Base-by-base conservation (phyloP, 2,113 vertebrate genomes). In the Lasiurus borealis region DNA sequence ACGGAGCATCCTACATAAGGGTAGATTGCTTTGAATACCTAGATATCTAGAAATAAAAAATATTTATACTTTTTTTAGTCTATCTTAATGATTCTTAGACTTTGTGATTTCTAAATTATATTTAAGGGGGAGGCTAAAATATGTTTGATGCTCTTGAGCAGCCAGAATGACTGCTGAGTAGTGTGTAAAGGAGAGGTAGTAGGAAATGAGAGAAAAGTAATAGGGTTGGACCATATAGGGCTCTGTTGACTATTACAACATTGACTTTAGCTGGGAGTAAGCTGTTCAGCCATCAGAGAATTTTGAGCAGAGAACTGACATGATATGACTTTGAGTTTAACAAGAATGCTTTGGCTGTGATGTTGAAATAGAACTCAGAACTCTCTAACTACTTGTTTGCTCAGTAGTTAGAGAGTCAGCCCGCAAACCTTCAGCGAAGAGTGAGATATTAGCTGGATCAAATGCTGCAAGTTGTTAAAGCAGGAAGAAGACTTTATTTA, bases 301-400 rank as follows among this genome's bases (percentile, higher is more conserved):
- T 87, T 87, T 76, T 77, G 11, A 76, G 68, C 27, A 72, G 50
- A 77, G 19, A n/a, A 66, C 14, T 91, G n/a, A 69, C n/a, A 44
- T 83, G 50, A 89, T 96, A 27, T 88, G 57, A 88, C 48, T 75
- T 91, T 91, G 36, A 90, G 8, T 83, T 57, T 88, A 84, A 68
- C 15, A 73, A 83, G 66, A 78, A 71, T 92, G 81, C 25, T 85
- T 19, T 89, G 44, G 11, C 78, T 73, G 13, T 68, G 78, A 84
- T 21, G 50, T 76, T 83, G n/a, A 89, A 88, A 89, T 89, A 94
- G 85, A 92, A 52, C 40, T 68, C 88, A 44, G 23, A 9, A 9
- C 57, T 3, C 57, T 59, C 8, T n/a, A n/a, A n/a, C n/a, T n/a
- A 3, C 57, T 0, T 8, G 57, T 59, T 59, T 59, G 57, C 57